Conservation (phyloP, 1,140 invertebrate species). For the Lasioglossum albipes region DNA sequence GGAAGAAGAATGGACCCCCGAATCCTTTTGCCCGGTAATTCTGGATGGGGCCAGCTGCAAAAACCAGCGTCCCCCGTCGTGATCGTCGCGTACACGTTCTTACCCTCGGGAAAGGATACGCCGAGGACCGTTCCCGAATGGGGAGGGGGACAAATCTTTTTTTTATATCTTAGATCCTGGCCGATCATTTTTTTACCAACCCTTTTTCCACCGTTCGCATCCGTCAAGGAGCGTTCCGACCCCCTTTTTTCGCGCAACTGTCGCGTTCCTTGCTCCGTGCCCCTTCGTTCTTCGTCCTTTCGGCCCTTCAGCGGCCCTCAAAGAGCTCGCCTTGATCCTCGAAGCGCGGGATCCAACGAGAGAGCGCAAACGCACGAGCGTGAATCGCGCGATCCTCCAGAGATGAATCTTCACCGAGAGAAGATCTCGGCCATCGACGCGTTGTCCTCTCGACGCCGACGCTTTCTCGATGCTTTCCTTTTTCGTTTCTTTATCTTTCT, state of each 20-base stretch:
- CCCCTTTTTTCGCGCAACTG: constrained; percentile 53
- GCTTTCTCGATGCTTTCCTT: neutral
- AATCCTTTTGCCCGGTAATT: constrained; percentile 75
- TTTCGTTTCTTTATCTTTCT: constrained; percentile 10
- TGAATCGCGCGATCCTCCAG: neutral
- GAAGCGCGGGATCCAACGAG: neutral
- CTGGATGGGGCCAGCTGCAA: constrained; percentile 76
- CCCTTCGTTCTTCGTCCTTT: neutral
- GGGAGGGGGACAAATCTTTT: constrained; percentile 68
- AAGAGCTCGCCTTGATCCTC: too few relatives aligned
- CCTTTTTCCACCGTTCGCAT: constrained; percentile 66
- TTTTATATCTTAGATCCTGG: constrained; percentile 74
- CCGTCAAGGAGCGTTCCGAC: constrained; percentile 17
- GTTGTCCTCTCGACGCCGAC: neutral
- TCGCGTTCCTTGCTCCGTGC: constrained; percentile 11
- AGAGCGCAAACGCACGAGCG: neutral
- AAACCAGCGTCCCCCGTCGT: constrained; percentile 66
- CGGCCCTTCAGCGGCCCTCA: neutral
- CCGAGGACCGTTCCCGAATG: constrained; percentile 30
- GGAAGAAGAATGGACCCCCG: constrained; percentile 73
- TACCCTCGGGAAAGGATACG: constrained; percentile 72
- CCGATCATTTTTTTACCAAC: constrained; percentile 77
- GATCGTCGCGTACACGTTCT: constrained; percentile 46
- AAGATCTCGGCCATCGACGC: constrained; percentile 5
- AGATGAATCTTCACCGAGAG: neutral